These are phyloP conservation scores for Xylota segnis DNA, from an alignment of 2,888 invertebrate species.

Conservation along the genomic window DNA sequence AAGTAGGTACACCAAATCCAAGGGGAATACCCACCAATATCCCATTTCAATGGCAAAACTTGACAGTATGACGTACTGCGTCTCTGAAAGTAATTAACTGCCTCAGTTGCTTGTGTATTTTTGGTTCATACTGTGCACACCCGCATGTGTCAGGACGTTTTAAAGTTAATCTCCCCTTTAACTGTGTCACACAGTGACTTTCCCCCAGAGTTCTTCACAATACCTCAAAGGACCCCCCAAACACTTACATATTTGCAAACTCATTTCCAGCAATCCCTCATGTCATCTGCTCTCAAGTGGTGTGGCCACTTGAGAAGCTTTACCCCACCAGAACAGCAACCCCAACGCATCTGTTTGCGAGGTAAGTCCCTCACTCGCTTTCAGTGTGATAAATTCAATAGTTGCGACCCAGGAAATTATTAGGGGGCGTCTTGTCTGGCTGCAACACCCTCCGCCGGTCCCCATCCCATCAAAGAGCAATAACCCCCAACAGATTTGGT, in stretches of 20 bases:
- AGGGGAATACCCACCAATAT: no score
- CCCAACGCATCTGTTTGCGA: conserved; percentile 48
- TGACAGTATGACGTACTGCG: no score
- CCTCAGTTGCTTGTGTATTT: no score
- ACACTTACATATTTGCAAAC: conserved; percentile 24
- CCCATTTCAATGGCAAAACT: no score
- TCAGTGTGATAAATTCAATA: conserved; percentile 47
- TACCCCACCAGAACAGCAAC: conserved; percentile 21
- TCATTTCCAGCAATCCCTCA: conserved; percentile 39
- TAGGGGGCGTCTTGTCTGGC: conserved; percentile 63
- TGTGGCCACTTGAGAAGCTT: conserved; percentile 48
- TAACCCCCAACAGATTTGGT: conserved; percentile 61
- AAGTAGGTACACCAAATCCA: no score
- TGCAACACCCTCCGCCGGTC: conserved; percentile 6
- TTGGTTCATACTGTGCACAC: not conserved
- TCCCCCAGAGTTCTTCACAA: conserved; percentile 15
- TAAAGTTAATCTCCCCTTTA: conserved; percentile 3
- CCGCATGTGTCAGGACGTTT: not conserved
- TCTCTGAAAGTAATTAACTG: no score
- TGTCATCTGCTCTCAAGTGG: conserved; percentile 50
- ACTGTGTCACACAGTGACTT: conserved; percentile 38
- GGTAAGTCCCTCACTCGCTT: conserved; percentile 1
- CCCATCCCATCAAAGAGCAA: conserved; percentile 20
- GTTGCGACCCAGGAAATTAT: conserved; percentile 70
- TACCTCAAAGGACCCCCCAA: conserved; percentile 3